Evolutionary conservation across 2,797 vertebrate species (phyloP), one percentile per base, ranked within the genome.

Genomic region (Onychomys leucogaster): DNA sequence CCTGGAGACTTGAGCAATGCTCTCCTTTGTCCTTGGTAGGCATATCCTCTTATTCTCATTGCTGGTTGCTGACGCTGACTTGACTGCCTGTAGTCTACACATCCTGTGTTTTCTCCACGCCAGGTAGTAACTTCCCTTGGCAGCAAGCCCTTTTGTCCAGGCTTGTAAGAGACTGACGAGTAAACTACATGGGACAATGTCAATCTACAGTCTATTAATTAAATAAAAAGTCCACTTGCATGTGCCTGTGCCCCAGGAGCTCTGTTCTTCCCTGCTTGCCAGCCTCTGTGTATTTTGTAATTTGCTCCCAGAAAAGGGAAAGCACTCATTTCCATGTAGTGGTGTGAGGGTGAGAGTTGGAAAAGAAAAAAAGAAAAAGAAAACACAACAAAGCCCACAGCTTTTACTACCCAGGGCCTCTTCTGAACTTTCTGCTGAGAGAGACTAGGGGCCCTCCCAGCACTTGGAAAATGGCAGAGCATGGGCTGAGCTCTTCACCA

Each of bases 371-470:
- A n/a, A 49, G 23, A 67, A n/a, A 61, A 29, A 41, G 59, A 77
- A n/a, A 90, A 81, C 23, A 46, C 65, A 83, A 92, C n/a, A 52
- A 96, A 65, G 32, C n/a, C 27, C 10, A 8, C 63, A 77, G 71
- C 67, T 95, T 91, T 90, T 94, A 21, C 71, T 88, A 61, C 61
- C 82, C 17, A 27, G 34, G 63, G 0, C 55, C 76, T 76, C 65
- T 76, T 95, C 89, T 88, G 94, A 92, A 1, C 84, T 63, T n/a
- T 92, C 89, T 90, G 80, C 81, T 85, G 93, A 1, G 0, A 94
- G n/a, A 96, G 65, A 96, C 96, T 87, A 94, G 92, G 98, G 97
- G 81, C 86, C 19, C 85, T 95, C 86, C 96, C 46, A 78, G 94
- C 55, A 55, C 55, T 55, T 55, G 95, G 94, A 95, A 23, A 43